phyloP scores from a whole-genome alignment of 2,113 vertebrate species.

The Athene cunicularia region DNA sequence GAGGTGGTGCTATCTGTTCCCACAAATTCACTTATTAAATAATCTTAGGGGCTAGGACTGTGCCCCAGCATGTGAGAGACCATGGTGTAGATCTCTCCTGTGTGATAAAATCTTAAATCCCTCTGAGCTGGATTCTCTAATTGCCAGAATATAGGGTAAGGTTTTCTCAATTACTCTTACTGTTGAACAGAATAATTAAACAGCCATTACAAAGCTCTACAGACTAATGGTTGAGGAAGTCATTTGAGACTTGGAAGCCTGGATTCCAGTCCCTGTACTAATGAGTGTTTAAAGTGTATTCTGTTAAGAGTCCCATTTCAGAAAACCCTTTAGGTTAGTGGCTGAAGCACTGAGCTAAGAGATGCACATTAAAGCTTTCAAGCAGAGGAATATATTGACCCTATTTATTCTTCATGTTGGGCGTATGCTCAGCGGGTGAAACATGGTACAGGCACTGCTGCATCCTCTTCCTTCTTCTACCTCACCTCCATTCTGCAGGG shows the following conservation, averaged over 20 bases:
- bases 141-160: not conserved
- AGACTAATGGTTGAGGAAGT: not conserved
- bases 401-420: not conserved
- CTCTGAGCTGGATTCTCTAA: not conserved
- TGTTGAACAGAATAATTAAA: conserved; percentile 29
- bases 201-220: not conserved
- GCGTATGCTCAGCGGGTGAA: not conserved
- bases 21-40: not conserved
- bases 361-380: not conserved
- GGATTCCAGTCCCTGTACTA: not conserved
- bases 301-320: not conserved
- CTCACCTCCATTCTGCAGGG: not conserved
- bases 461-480: not conserved
- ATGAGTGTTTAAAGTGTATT: not conserved
- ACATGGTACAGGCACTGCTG: accelerated
- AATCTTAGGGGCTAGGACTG: not conserved
- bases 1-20: not conserved
- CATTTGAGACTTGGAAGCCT: not conserved
- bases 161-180: conserved; percentile 10
- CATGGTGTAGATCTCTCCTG: not conserved
- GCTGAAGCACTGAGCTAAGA: not conserved
- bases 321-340: not conserved
- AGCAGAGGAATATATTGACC: not conserved
- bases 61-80: not conserved
- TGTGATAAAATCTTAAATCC: not conserved